Evolutionary conservation across 1,140 invertebrate genomes (phyloP), one percentile per base, ranked within the genome.

Genomic region (Paralvinella palmiformis): DNA sequence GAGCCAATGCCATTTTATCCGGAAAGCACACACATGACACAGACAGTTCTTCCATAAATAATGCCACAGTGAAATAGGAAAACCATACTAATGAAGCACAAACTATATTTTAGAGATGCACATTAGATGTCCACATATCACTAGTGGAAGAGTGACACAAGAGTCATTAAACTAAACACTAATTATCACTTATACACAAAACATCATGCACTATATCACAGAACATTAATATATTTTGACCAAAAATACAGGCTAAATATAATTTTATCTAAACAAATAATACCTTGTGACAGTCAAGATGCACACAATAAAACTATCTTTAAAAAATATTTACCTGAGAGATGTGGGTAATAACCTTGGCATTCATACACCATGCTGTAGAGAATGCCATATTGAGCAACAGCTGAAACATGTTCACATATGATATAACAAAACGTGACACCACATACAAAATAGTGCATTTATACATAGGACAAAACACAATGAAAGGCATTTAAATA

Each of bases 321-420:
- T 24, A 48, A 24, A 62, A 48, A 33, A 22, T 20, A 10, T 61
- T 63, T 65, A 79, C 78, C 77, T 80, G 72, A 33, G 74, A 68
- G 29, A 91, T 86, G 71, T 89, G 87, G 66, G 90, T 89, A 48
- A 91, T 90, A 41, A 91, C 83, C 10, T 88, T 85, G 0, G 90
- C 89, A 77, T 91, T 92, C 77, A 91, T 85, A 41, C 89, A 90
- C 84, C 89, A 90, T 32, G 89, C 87, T 15, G 88, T 85, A 1
- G 88, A 88, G 72, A 90, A 87, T 1, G 89, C 88, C 74, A 92
- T 85, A 72, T 90, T 90, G 1, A 92, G 81, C 57, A 92, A 82
- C 64, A 92, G 86, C 84, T 91, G 79, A 64, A 87, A 83, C n/a
- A 68, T 84, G 83, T 73, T 84, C 10, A 65, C 48, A 52, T 41